Percentiles rank a stretch among this genome's conserved stretches.
Evolutionary conservation across 2,888 invertebrate species (phyloP).

Genomic region (Eupithecia tripunctaria): DNA sequence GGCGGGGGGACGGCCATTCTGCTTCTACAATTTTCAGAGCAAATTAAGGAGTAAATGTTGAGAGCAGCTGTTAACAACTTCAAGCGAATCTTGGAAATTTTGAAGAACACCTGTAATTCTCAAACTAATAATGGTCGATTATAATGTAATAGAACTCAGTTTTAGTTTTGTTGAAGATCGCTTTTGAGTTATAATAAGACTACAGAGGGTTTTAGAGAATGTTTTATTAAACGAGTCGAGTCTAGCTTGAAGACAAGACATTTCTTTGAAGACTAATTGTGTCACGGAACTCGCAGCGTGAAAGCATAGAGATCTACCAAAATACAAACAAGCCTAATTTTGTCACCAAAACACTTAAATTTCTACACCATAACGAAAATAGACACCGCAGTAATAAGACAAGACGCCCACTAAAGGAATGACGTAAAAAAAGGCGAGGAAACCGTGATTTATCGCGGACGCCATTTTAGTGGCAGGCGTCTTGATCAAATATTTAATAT

Average conservation of each 20-base stretch:
- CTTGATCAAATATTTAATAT: slow-evolving; percentile 60
- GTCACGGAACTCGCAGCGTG: neutral
- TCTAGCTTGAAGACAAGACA: neutral
- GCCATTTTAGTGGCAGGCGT: slow-evolving; percentile 55
- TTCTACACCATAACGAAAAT: slow-evolving; percentile 57
- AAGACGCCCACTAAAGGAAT: slow-evolving; percentile 56
- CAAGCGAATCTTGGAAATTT: slow-evolving; percentile 45
- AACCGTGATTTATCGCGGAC: slow-evolving; percentile 61
- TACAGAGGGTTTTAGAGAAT: neutral
- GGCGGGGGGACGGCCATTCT: slow-evolving; percentile 43
- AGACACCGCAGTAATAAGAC: slow-evolving; percentile 61
- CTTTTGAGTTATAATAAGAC: neutral
- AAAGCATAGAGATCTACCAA: neutral
- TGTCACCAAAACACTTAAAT: slow-evolving; percentile 53
- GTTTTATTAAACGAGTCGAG: neutral
- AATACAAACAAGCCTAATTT: slow-evolving; percentile 39
- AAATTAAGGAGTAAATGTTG: slow-evolving; percentile 53
- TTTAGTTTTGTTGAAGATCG: neutral
- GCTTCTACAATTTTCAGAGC: slow-evolving; percentile 49
- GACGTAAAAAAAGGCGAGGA: slow-evolving; percentile 58
- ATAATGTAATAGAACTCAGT: neutral
- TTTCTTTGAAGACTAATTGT: neutral
- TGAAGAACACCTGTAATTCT: slow-evolving; percentile 29
- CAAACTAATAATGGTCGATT: slow-evolving; percentile 7
- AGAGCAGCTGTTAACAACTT: slow-evolving; percentile 52